Conservation (phyloP, 2,797 vertebrate species). For the Sciaenops ocellatus region DNA sequence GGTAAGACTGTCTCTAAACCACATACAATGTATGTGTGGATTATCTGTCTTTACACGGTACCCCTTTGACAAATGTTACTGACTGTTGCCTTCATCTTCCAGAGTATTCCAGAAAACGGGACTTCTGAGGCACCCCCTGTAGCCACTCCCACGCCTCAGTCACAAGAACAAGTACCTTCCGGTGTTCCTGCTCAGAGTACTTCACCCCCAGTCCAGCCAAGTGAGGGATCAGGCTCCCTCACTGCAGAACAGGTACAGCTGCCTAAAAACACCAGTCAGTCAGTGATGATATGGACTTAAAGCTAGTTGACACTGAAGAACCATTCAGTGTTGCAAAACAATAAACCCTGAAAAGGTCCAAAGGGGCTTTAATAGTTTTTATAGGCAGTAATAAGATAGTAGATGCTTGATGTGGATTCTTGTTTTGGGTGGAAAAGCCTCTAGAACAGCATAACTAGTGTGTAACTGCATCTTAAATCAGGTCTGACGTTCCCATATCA, state of each 20-base stretch:
- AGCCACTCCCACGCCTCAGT: conserved; percentile 33
- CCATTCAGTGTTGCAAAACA: no score
- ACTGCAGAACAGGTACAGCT: conserved; percentile 79
- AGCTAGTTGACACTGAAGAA: no score
- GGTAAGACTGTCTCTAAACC: conserved; percentile 80
- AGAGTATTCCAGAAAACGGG: conserved; percentile 82
- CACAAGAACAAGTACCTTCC: conserved; percentile 45
- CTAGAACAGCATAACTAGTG: no score
- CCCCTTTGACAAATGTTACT: neutral
- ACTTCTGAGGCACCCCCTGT: conserved; percentile 43
- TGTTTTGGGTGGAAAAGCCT: no score
- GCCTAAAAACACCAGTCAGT: neutral
- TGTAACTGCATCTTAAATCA: no score
- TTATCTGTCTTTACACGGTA: neutral
- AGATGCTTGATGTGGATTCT: no score
- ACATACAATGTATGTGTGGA: neutral
- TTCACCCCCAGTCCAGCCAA: conserved; percentile 44
- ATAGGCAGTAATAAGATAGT: no score
- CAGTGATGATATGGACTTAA: no score
- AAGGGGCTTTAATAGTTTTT: no score
- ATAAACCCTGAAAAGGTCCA: no score
- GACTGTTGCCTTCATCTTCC: conserved; percentile 35
- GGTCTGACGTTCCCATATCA: no score
- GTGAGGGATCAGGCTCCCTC: conserved; percentile 54
- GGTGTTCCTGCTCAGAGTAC: conserved; percentile 42